A percentile compares a stretch with the other conserved stretches of the same genome.
phyloP scores from a whole-genome alignment of 2,113 vertebrate genomes.

The Rhinolophus ferrumequinum region DNA sequence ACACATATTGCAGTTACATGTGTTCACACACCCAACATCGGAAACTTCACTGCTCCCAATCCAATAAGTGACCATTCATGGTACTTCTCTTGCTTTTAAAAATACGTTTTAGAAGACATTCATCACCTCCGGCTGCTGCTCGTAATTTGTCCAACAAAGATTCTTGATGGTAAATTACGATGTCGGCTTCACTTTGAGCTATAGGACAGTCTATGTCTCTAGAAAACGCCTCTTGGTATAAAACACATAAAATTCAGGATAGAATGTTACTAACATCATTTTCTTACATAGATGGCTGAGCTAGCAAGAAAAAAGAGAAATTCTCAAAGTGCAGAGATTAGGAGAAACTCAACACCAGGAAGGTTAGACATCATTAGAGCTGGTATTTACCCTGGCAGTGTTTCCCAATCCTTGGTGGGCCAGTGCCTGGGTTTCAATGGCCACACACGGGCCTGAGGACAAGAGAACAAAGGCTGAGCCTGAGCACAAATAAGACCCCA shows the following conservation, averaged over 20 bases:
- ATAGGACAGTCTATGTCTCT: neutral
- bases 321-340: neutral
- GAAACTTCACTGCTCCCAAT: neutral
- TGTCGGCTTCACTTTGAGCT: neutral
- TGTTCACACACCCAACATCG: neutral
- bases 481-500: neutral
- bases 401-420: neutral
- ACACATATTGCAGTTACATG: neutral
- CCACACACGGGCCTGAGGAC: neutral
- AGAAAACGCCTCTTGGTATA: neutral
- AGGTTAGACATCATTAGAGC: neutral
- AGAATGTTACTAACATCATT: neutral
- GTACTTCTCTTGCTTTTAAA: neutral
- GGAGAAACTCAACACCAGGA: neutral
- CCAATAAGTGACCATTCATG: neutral
- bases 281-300: neutral
- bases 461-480: neutral
- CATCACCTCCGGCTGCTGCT: neutral
- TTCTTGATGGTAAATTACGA: neutral
- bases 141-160: neutral
- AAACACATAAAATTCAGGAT: neutral
- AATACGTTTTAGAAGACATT: neutral
- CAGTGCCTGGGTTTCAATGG: neutral
- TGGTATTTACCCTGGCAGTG: neutral
- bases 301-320: neutral